Evolutionary conservation across 2,113 vertebrate species (phyloP), one percentile per base, ranked within the genome.

Genomic region (Colaptes auratus): DNA sequence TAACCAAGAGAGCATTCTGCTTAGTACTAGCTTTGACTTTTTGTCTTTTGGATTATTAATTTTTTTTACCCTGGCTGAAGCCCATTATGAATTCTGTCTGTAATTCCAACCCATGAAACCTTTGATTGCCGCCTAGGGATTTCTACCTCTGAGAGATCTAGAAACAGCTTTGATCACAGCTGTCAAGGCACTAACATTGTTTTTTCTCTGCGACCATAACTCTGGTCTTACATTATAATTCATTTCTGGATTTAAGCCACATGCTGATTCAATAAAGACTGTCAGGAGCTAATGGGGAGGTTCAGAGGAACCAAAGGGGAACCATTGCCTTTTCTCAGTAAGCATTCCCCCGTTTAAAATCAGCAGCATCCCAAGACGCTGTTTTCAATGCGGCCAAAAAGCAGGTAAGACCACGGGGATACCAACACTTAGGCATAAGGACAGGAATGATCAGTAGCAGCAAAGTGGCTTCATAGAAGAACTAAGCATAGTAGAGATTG

Each of bases 161-260:
- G 33, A 96, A 94, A 95, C 31, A 76, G 63, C 90, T 97, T 95
- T 95, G 82, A 97, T 93, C 95, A 91, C 80, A 96, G 89, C 75
- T 91, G 92, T 58, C 92, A 93, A 42, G 82, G 89, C 64, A 83
- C 70, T 81, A 93, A 88, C 59, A 94, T 78, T 96, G 70, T 94
- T 97, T 96, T 94, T 66, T 92, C 74, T 91, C 74, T 69, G 48
- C 86, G 89, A 82, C 76, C 28, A 15, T 90, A 92, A 91, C 78
- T 91, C 78, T 82, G 82, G 67, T 92, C 92, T 93, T 91, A 77
- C 63, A 67, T 96, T 95, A 46, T 75, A 91, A 95, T 93, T 97
- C 28, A 91, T 88, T 96, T 94, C 86, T 92, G 42, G 65, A 81
- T 84, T 92, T 90, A 81, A 96, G 65, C 59, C 76, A 80, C 69